These are phyloP conservation scores for Pantherophis vulpinus DNA, from an alignment of 2,797 vertebrate genomes.

Conservation along the genomic window DNA sequence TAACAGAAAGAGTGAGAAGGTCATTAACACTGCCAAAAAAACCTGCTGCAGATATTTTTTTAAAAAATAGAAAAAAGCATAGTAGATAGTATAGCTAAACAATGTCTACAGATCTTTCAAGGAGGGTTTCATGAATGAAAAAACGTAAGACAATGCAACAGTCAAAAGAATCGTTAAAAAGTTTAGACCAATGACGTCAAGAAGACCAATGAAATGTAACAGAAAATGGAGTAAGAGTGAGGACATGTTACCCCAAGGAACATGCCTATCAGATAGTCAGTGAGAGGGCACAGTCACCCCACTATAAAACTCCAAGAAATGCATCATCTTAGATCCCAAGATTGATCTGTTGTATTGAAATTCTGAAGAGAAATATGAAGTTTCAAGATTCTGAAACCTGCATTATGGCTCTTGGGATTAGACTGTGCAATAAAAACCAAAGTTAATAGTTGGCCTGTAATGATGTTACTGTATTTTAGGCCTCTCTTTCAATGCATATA, in stretches of 20 bases:
- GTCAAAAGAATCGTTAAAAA: neutral
- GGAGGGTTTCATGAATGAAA: neutral
- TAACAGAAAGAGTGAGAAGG: neutral
- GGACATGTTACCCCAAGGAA: neutral
- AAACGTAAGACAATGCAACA: no score
- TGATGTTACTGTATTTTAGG: neutral
- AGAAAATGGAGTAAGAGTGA: neutral
- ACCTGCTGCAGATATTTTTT: neutral
- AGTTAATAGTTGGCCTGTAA: neutral
- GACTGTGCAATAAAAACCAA: neutral
- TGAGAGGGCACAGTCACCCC: neutral
- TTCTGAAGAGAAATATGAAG: neutral
- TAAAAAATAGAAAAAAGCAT: neutral
- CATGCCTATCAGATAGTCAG: neutral
- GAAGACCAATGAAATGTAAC: neutral
- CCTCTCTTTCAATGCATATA: neutral
- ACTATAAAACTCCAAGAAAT: neutral
- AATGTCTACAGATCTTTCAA: neutral
- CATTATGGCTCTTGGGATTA: neutral
- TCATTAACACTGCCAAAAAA: neutral
- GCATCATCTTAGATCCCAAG: neutral
- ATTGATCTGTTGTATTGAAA: neutral
- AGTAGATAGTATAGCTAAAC: neutral
- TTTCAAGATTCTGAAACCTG: neutral
- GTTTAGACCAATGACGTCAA: neutral